Conservation (phyloP, 2,888 invertebrate genomes). For the Eupsilia transversa region DNA sequence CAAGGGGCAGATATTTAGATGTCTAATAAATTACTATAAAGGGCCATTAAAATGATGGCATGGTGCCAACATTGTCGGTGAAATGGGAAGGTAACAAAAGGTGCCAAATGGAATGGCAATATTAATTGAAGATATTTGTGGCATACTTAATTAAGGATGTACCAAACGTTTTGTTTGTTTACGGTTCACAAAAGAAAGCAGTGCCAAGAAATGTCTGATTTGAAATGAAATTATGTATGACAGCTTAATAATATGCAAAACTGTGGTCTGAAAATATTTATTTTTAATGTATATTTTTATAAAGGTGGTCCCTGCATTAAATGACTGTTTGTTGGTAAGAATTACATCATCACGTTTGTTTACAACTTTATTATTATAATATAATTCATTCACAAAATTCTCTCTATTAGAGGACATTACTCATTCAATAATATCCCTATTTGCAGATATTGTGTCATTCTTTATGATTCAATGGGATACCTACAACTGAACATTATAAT, state of each 20-base stretch:
- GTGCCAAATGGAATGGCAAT: conserved; percentile 58
- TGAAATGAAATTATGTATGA: not conserved
- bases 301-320: too few relatives aligned
- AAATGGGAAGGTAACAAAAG: conserved; percentile 62
- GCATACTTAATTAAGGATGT: conserved; percentile 47
- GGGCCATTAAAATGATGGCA: conserved; percentile 60
- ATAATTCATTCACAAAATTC: conserved; percentile 32
- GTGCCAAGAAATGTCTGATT: conserved; percentile 16
- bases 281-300: conserved; percentile 3
- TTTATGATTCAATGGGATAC: not conserved
- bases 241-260: not conserved
- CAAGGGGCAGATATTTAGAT: conserved; percentile 50
- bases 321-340: not conserved
- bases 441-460: conserved; percentile 14
- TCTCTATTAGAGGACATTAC: not conserved
- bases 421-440: conserved; percentile 24
- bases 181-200: not conserved
- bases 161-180: conserved; percentile 24
- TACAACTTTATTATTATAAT: not conserved
- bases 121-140: conserved; percentile 61
- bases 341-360: conserved; percentile 20
- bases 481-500: not conserved
- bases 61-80: conserved; percentile 57
- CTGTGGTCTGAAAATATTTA: not conserved
- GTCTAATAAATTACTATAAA: conserved; percentile 60